Percentiles rank a stretch among this genome's conserved stretches.
Evolutionary conservation across 1,140 invertebrate genomes (phyloP).

Genomic region (Harpegnathos saltator): DNA sequence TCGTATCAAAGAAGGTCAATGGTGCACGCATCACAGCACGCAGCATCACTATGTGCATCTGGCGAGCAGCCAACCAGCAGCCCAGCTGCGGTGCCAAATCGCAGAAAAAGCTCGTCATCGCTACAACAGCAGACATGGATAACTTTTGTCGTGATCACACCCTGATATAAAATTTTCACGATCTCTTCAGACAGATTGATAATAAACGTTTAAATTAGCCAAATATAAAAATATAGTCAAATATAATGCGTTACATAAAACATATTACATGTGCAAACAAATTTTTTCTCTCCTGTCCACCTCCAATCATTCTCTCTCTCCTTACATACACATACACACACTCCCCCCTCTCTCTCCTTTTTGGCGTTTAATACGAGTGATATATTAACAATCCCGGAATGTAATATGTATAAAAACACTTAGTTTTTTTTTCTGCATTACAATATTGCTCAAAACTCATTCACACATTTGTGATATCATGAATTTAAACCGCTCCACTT

Average conservation of each 20-base stretch:
- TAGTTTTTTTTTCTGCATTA: constrained; percentile 14
- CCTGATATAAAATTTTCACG: constrained; percentile 5
- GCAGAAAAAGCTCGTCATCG: constrained; percentile 89
- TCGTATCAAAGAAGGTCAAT: constrained; percentile 95
- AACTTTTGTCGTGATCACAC: constrained; percentile 72
- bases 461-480: constrained; percentile 39
- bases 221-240: constrained; percentile 16
- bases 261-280: constrained; percentile 26
- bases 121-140: constrained; percentile 87
- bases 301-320: no score
- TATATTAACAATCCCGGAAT: background rate
- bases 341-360: no score
- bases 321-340: no score
- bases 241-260: background rate
- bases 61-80: constrained; percentile 90
- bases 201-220: constrained; percentile 27
- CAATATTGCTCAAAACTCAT: constrained; percentile 22
- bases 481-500: constrained; percentile 45
- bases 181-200: constrained; percentile 24
- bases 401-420: constrained; percentile 8
- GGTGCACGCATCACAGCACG: constrained; percentile 91
- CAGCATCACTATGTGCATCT: constrained; percentile 92
- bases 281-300: background rate
- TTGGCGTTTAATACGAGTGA: background rate
- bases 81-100: constrained; percentile 91